Conservation (phyloP, 2,797 vertebrate species). For the Ceryle rudis region DNA sequence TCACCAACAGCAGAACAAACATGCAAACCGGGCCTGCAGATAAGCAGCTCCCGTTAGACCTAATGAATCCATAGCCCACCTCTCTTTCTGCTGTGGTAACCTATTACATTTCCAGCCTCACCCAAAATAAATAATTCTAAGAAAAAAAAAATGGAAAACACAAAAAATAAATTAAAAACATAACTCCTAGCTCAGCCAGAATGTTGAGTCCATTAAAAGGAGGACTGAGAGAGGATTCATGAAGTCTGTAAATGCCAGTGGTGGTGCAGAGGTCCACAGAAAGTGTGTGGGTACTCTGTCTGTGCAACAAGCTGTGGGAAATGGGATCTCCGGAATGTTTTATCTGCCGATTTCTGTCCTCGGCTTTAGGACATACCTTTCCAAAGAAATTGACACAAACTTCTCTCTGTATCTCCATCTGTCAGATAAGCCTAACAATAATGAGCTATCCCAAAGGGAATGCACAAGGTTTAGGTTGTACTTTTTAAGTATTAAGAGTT, state of each 20-base stretch:
- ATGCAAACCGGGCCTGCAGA: neutral
- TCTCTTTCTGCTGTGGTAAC: neutral
- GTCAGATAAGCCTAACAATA: neutral
- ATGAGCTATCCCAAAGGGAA: neutral
- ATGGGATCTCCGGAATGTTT: neutral
- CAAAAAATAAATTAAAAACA: neutral
- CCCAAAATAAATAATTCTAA: neutral
- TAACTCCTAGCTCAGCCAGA: neutral
- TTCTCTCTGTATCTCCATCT: neutral
- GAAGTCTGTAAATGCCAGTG: neutral
- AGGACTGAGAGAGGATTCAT: neutral
- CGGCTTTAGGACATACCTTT: neutral
- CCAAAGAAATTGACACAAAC: neutral
- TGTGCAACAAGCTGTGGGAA: neutral
- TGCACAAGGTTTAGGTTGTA: neutral
- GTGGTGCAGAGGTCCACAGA: neutral
- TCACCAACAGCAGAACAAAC: neutral
- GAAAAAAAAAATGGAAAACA: neutral
- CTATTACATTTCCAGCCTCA: neutral
- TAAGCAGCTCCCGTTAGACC: neutral
- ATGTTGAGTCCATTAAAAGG: neutral
- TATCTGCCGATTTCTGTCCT: neutral
- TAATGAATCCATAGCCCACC: neutral
- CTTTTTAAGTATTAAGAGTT: neutral
- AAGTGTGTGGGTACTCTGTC: neutral